Base-by-base conservation (phyloP, 92 coral and sea anemone species). In the Porites lobata region DNA sequence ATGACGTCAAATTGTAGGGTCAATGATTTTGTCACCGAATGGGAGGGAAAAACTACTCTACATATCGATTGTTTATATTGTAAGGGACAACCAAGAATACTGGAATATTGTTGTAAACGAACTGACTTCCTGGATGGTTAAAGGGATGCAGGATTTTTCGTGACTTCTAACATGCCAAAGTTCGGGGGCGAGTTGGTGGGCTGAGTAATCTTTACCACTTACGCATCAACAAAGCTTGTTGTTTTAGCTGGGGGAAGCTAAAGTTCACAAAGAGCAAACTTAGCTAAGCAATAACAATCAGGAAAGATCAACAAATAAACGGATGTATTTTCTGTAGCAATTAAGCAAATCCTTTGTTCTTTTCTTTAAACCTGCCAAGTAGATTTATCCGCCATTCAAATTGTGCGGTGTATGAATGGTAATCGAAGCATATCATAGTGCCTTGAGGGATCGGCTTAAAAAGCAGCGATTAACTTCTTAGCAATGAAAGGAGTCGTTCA, bases 291-390 rank as follows among this genome's bases (percentile, higher is more conserved):
- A 83, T 83, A 66, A 74, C 43, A 62, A 73, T 64, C 72, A 84
- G 22, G 50, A 75, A 61, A 61, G 79, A 84, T 84, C 72, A 72
- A 62, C 87, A 84, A 84, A 84, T 50, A 74, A 7, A 84, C 74
- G 81, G 69, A 59, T 72, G 79, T 75, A 63, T 73, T 84, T 75
- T 84, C 32, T 50, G 59, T 61, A 63, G 8, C 74, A 73, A 84
- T 84, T 84, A 84, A 72, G 71, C 67, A 84, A 84, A 84, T 79
- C 72, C 67, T 62, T 84, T 74, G 87, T 74, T 59, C 81, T 50
- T 20, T 84, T 84, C 80, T 84, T 84, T 4, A 7, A 17, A 84
- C 72, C 87, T 84, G 87, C 64, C 87, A 62, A 74, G 63, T 64
- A 79, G 87, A 72, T 83, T 83, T 59, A 50, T 51, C 43, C 21